Base-by-base conservation (phyloP, 2,888 invertebrate genomes). In the Nycteola revayana region DNA sequence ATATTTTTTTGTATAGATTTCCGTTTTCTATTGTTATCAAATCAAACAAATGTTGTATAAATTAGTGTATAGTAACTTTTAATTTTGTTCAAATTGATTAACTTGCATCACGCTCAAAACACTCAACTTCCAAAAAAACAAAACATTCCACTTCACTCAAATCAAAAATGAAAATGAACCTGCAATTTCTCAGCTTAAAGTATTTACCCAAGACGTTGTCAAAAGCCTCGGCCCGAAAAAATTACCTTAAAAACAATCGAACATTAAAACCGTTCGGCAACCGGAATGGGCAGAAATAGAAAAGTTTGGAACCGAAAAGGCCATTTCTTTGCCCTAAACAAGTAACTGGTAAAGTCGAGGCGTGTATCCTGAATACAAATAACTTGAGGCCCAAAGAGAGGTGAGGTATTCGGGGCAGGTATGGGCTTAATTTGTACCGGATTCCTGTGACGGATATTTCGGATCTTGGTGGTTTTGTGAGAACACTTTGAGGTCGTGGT, bases 301-400 rank as follows among this genome's bases (percentile, higher is more conserved):
- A 44, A 49, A 54, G 36, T 58, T 55, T 41, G 10, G 32, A 11
- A 7, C 11, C 25, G 33, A 8, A 24, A 32, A 39, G 28, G 28
- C 22, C 25, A 25, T 28, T 42, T 32, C 36, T 43, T 42, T 32
- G 14, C 5, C 23, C 27, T 28, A 36, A 55, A 55, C 52, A 50
- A 48, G 51, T 45, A 59, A 42, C 51, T 47, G 56, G 56, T 58
- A 50, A 44, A 27, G 40, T 27, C 26, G 34, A 33, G 42, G 17
- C 27, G 23, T 33, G 39, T 29, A 25, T 14, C 17, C 26, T 36
- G 37, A 44, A 59, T 48, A 47, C 27, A 29, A 45, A 37, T 42
- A 32, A 14, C 5, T 27, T 18, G 11, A n/a, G 26, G 11, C 11
- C 8, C 11, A 14, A 14, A 26, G 11, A 14, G 11, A 22, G 29